Base-by-base conservation (phyloP, 2,797 vertebrate genomes). In the Limosa lapponica region DNA sequence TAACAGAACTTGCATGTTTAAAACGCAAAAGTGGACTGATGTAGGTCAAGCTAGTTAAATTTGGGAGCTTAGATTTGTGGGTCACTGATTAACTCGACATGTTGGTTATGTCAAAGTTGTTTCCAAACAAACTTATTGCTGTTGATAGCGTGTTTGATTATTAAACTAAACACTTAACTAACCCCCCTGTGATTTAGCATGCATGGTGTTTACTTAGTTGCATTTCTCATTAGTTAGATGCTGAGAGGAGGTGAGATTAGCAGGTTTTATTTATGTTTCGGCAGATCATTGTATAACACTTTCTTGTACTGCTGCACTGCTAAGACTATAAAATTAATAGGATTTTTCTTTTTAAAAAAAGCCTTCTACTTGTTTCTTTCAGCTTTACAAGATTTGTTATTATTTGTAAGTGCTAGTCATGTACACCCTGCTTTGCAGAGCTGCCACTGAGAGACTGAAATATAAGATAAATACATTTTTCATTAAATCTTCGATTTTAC, bases 251-350 rank as follows among this genome's bases (percentile, higher is more conserved):
- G 82, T 82, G 62, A 90, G 81, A 67, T 87, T 77, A 62, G 55
- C 37, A 74, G 80, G 43, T 86, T 91, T 96, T 92, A 71, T 90
- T 93, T 94, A 78, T 83, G 37, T 77, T 94, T 85, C 77, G 34
- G 16, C 48, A 73, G 57, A 59, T 82, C 70, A 65, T 59, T 79
- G 18, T 46, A 2, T 65, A 77, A 57, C 41, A n/a, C n/a, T 87
- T 89, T 28, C 36, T 80, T 82, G 37, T 89, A 37, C 13, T 85
- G 19, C 37, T 82, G 65, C 9, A 39, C n/a, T 80, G 71, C 74
- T 87, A 37, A 59, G 18, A 57, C 66, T 39, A 19, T 69, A 70
- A 89, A 80, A 86, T 36, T 30, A 74, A 39, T 79, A 77, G 23
- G 30, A 74, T 51, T 30, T 58, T 27, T 46, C 65, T 71, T 23